Evolutionary conservation across 1,140 invertebrate genomes (phyloP), one percentile per base, ranked within the genome.

Genomic region (Periplaneta americana): DNA sequence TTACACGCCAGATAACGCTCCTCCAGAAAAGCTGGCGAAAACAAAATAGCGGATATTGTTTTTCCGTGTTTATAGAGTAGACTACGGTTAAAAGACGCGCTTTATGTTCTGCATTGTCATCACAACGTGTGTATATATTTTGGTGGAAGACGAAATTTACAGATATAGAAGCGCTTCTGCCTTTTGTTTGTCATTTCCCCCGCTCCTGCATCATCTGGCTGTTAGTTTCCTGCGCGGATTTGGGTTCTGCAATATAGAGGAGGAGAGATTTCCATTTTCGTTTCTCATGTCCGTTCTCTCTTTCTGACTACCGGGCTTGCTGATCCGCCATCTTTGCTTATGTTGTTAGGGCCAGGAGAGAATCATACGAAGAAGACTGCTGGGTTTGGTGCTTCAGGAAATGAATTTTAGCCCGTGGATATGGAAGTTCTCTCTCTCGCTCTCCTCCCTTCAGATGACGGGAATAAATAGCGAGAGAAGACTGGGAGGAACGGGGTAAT

Each of bases 21-120:
- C 48, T 78, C n/a, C 33, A 78, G 77, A 78, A 37, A 78, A 78
- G 77, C 77, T 37, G 35, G 35, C 34, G 77, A 78, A 77, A 78
- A 78, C 77, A 78, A 78, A 78, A 78, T 78, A 78, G 34, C 77
- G 77, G 77, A 78, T 78, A 78, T 78, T 78, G 77, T 78, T 78
- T 78, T 78, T 78, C 48, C 77, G 77, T 78, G 77, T 48, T 36
- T 48, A 78, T 78, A 78, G 48, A 66, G 48, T 66, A n/a, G 22
- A 13, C n/a, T 28, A 66, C 48, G 48, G 48, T 66, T 66, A 78
- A 78, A 48, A 78, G 35, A 48, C 22, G 77, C 34, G 77, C 77
- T 36, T 34, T 78, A 31, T 78, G 35, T 22, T 48, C 39, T 5
- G 35, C 22, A 48, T 78, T 34, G 75, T 37, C 35, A 78, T 36